Conservation (phyloP, 2,888 invertebrate species). For the Lordiphosa fenestrarum region DNA sequence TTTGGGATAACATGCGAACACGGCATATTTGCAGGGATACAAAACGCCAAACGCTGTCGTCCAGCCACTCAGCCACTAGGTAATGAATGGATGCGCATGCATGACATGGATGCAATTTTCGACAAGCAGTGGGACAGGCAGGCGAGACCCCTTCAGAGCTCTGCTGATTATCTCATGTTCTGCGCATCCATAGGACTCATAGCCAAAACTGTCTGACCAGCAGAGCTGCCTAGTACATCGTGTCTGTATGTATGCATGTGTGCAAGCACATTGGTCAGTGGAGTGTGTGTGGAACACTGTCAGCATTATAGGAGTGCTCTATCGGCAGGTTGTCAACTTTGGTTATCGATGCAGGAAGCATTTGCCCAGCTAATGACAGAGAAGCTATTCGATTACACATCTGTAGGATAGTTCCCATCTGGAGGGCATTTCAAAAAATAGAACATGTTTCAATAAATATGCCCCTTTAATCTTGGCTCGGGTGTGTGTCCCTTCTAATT, state of each 20-base stretch:
- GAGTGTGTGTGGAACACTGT: too few species aligned
- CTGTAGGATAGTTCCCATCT: too few species aligned
- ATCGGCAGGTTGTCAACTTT: too few species aligned
- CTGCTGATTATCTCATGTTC: constrained; percentile 69
- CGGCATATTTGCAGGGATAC: constrained; percentile 72
- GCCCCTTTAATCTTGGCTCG: too few species aligned
- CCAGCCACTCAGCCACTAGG: constrained; percentile 61
- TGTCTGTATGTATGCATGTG: constrained; percentile 8
- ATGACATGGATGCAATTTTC: constrained; percentile 74
- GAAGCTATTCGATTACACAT: too few species aligned
- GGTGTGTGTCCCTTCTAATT: neutral
- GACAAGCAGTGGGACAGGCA: constrained; percentile 24
- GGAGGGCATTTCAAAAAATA: too few species aligned
- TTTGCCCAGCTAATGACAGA: too few species aligned
- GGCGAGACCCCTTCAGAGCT: constrained; percentile 48
- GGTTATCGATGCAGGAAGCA: too few species aligned
- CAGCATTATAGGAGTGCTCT: too few species aligned
- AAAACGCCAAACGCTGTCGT: constrained; percentile 72
- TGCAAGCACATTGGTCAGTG: neutral
- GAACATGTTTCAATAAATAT: too few species aligned
- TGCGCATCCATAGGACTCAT: constrained; percentile 51
- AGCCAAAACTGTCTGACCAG: neutral
- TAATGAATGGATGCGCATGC: constrained; percentile 71
- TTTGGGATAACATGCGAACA: constrained; percentile 75
- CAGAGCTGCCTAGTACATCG: constrained; percentile 1